Conservation (phyloP, 2,797 vertebrate genomes). For the Falco naumanni region DNA sequence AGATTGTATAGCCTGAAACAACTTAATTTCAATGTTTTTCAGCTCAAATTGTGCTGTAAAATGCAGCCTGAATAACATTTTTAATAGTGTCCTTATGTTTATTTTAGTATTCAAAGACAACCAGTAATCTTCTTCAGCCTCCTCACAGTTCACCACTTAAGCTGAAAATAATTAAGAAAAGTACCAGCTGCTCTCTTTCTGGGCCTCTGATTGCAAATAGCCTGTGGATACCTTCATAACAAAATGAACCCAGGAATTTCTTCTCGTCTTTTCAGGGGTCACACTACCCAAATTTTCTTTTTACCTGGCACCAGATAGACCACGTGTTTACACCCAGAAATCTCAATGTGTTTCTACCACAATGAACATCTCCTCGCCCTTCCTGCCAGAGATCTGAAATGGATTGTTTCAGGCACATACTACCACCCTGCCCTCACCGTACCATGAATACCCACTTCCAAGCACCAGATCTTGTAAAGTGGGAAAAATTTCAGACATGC, state of each 20-base stretch:
- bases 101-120: not conserved
- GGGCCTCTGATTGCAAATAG: not conserved
- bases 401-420: not conserved
- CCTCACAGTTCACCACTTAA: not conserved
- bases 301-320: not conserved
- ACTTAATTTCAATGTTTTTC: not conserved
- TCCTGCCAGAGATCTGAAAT: not conserved
- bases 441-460: not conserved
- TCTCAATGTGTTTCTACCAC: not conserved
- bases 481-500: not conserved
- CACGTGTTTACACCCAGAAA: not conserved
- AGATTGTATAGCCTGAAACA: not conserved
- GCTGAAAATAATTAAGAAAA: not conserved
- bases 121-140: not conserved
- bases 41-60: not conserved
- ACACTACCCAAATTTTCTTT: not conserved
- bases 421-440: not conserved
- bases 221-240: not conserved
- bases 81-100: not conserved
- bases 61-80: not conserved
- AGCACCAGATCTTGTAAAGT: not conserved
- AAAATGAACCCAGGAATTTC: not conserved
- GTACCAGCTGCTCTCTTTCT: fast-evolving
- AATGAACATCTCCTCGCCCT: fast-evolving
- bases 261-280: not conserved